Evolutionary conservation across 2,888 invertebrate species (phyloP).

Genomic region (Marasmarcha lunaedactyla): DNA sequence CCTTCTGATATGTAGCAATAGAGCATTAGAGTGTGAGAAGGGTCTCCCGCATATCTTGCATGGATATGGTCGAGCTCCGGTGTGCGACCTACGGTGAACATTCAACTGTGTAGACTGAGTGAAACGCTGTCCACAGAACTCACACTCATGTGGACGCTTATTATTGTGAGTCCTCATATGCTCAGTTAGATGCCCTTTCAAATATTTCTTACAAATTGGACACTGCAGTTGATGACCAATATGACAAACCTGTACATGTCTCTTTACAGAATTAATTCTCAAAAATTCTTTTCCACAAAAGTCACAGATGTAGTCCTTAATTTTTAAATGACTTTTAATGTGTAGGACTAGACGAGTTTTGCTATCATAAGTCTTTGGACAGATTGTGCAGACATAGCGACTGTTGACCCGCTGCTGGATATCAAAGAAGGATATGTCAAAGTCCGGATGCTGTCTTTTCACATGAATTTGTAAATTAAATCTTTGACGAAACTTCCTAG

Average conservation of each 20-base stretch:
- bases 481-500: constrained; percentile 73
- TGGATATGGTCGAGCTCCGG: constrained; percentile 84
- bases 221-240: constrained; percentile 83
- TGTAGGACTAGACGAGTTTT: constrained; percentile 74
- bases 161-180: constrained; percentile 86
- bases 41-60: constrained; percentile 84
- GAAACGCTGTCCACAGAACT: constrained; percentile 82
- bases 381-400: constrained; percentile 78
- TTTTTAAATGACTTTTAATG: constrained; percentile 78
- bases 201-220: constrained; percentile 81
- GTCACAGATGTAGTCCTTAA: constrained; percentile 82
- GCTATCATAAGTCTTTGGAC: constrained; percentile 78
- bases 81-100: constrained; percentile 87
- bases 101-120: constrained; percentile 87
- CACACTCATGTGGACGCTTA: constrained; percentile 82
- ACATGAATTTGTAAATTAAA: constrained; percentile 75
- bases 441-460: constrained; percentile 61
- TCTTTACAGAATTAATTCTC: constrained; percentile 78
- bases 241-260: constrained; percentile 83
- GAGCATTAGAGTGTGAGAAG: constrained; percentile 87
- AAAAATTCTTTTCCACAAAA: constrained; percentile 85
- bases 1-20: constrained; percentile 84
- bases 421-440: constrained; percentile 60
- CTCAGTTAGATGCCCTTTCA: constrained; percentile 85
- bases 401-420: constrained; percentile 80